Conservation (phyloP, 2,888 invertebrate genomes). For the Pandemis corylana region DNA sequence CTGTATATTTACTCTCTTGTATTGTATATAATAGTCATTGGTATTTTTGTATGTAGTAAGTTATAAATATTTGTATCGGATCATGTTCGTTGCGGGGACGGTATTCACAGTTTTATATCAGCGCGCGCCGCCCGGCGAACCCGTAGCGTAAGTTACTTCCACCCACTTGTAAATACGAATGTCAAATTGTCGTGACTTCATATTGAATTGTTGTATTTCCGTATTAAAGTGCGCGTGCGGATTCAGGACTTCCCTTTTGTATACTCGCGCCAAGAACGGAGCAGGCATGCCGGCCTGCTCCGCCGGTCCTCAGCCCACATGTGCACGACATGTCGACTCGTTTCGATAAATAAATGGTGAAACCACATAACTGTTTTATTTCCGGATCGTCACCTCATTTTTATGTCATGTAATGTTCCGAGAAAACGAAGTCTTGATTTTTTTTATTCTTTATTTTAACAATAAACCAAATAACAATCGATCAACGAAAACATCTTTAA, state of each 20-base stretch:
- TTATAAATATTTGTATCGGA: constrained; percentile 15
- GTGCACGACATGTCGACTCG: constrained; percentile 17
- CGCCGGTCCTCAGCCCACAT: neutral
- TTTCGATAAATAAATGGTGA: constrained; percentile 37
- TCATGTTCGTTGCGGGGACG: neutral
- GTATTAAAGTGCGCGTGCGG: constrained; percentile 10
- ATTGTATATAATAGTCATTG: constrained; percentile 49
- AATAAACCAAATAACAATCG: neutral
- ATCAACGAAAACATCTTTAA: neutral
- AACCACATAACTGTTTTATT: constrained; percentile 25
- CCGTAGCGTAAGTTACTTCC: constrained; percentile 18
- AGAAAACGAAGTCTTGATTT: neutral
- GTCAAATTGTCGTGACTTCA: constrained; percentile 19
- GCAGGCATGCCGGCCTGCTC: neutral
- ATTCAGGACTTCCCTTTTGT: constrained; percentile 2
- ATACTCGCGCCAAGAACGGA: neutral
- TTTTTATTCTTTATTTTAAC: neutral
- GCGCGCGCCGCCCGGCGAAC: neutral
- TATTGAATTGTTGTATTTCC: constrained; percentile 18
- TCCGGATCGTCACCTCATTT: neutral
- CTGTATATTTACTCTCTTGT: constrained; percentile 38
- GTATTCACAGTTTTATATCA: constrained; percentile 14
- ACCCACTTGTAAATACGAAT: constrained; percentile 22
- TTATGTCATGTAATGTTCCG: too few species aligned
- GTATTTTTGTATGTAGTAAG: constrained; percentile 52